Conservation (phyloP, 2,113 vertebrate genomes). For the Scartelaos histophorus region DNA sequence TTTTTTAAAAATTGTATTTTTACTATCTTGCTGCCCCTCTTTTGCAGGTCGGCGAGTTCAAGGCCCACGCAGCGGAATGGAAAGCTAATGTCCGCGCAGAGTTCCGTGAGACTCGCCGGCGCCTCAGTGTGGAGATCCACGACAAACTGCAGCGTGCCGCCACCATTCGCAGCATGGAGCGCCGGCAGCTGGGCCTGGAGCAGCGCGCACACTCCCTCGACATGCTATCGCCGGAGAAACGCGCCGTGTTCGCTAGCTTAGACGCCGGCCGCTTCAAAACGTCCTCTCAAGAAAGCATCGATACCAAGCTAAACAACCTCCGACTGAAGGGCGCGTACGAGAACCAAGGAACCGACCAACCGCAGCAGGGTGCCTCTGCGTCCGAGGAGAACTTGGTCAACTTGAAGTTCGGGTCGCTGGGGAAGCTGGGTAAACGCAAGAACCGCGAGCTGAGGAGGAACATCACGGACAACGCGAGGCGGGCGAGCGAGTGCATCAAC, state of each 20-base stretch:
- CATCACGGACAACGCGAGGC: conserved; percentile 85
- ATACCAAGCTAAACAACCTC: conserved; percentile 93
- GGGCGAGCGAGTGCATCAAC: conserved; percentile 84
- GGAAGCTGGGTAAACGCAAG: conserved; percentile 87
- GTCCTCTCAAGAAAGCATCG: conserved; percentile 96
- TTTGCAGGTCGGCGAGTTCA: conserved; percentile 91
- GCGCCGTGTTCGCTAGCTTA: conserved; percentile 89
- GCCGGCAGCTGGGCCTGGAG: conserved; percentile 90
- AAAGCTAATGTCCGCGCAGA: conserved; percentile 95
- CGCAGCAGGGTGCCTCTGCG: conserved; percentile 66
- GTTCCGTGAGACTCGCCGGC: conserved; percentile 90
- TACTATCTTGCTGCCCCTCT: background rate
- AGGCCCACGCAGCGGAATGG: conserved; percentile 95
- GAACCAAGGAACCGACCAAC: conserved; percentile 76
- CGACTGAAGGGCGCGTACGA: conserved; percentile 84
- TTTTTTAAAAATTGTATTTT: no score
- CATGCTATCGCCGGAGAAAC: conserved; percentile 95
- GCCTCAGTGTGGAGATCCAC: conserved; percentile 94
- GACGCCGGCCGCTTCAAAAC: conserved; percentile 90
- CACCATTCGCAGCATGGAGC: conserved; percentile 98
- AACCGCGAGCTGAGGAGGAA: conserved; percentile 88
- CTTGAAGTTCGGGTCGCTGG: conserved; percentile 85
- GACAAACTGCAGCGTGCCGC: conserved; percentile 96
- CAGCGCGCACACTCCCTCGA: conserved; percentile 95
- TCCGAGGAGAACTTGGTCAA: conserved; percentile 95